Evolutionary conservation across 1,140 invertebrate genomes (phyloP).

Genomic region (Grapholita molesta): DNA sequence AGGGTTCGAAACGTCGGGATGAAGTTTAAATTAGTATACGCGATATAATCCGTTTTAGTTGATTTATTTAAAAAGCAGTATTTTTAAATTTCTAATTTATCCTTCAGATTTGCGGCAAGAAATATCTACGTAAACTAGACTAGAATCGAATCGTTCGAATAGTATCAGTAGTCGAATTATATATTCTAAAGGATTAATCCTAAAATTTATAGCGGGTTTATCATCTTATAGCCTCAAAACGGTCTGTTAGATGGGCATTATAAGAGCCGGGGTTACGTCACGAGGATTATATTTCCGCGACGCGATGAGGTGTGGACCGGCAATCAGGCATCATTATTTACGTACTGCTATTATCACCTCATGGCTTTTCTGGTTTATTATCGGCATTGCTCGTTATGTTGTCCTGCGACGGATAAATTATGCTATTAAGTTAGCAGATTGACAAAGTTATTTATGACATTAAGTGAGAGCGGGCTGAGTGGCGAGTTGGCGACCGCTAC

Average conservation of each 20-base stretch:
- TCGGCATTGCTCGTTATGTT: conserved; percentile 72
- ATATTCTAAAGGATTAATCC: not conserved
- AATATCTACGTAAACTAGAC: not conserved
- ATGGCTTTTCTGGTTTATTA: conserved; percentile 75
- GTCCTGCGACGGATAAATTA: conserved; percentile 72
- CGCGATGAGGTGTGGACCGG: conserved; percentile 51
- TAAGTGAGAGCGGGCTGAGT: conserved; percentile 46
- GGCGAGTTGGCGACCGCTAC: conserved; percentile 36
- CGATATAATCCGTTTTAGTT: no score
- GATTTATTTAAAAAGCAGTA: no score
- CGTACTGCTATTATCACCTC: conserved; percentile 73
- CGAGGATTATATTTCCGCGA: conserved; percentile 27
- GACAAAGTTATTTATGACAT: conserved; percentile 71
- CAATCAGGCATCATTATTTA: conserved; percentile 75
- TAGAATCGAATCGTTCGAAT: not conserved
- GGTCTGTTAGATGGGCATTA: not conserved
- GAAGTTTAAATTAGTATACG: no score
- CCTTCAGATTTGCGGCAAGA: not conserved
- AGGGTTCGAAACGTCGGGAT: no score
- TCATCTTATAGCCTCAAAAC: not conserved
- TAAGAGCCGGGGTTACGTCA: not conserved
- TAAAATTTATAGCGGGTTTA: not conserved
- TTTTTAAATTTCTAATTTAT: no score
- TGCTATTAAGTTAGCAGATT: conserved; percentile 74
- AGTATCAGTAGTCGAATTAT: not conserved